phyloP scores from a whole-genome alignment of 2,113 vertebrate species.

The Campylorhamphus procurvoides region DNA sequence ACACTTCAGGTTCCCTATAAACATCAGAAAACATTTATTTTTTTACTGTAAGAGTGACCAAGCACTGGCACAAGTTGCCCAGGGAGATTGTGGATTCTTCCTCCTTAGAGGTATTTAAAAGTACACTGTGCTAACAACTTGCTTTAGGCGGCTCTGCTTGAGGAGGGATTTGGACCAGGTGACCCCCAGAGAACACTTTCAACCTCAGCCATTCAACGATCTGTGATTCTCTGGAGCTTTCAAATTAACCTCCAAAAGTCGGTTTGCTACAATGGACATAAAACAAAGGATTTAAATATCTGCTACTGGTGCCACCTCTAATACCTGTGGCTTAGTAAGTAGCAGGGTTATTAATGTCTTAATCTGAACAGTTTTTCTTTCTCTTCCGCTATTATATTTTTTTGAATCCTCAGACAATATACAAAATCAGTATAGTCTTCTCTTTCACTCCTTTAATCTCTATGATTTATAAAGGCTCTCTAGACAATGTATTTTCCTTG shows the following conservation, averaged over 20 bases:
- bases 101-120: neutral
- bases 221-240: neutral
- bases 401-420: neutral
- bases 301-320: neutral
- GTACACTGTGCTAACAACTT: neutral
- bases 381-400: neutral
- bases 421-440: neutral
- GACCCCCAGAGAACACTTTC: neutral
- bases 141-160: neutral
- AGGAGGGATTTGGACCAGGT: neutral
- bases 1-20: neutral
- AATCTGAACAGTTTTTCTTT: neutral
- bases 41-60: rapidly evolving
- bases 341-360: neutral
- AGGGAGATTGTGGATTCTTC: neutral
- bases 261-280: neutral
- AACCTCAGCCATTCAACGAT: neutral
- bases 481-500: neutral
- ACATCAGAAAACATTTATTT: neutral
- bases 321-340: neutral
- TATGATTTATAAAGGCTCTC: neutral
- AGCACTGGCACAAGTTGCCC: neutral
- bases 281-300: neutral
- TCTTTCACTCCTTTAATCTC: neutral
- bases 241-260: neutral